Evolutionary conservation across 2,888 invertebrate genomes (phyloP).

Genomic region (Zaprionus obscuricornis): DNA sequence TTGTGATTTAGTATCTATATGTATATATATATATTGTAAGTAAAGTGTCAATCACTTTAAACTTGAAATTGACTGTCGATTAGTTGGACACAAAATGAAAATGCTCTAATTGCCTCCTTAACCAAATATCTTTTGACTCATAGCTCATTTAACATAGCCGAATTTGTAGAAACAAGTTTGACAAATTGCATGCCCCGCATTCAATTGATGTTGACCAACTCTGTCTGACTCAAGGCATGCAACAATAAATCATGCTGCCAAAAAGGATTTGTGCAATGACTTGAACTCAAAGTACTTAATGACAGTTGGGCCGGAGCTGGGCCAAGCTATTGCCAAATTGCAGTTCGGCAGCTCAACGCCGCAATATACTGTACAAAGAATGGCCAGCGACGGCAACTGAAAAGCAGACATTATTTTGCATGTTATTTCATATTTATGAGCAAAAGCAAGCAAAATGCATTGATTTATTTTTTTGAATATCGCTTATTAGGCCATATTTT

Average conservation of each 20-base stretch:
- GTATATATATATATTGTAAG: too few relatives aligned
- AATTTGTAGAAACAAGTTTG: conserved; percentile 31
- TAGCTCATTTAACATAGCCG: conserved; percentile 31
- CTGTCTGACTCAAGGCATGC: conserved; percentile 12
- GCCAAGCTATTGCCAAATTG: conserved; percentile 22
- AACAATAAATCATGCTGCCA: conserved; percentile 38
- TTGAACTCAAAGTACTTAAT: conserved; percentile 33
- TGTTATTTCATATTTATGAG: conserved; percentile 22
- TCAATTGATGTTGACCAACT: conserved; percentile 34
- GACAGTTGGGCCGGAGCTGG: conserved; percentile 23
- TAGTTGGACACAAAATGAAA: neutral
- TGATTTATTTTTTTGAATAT: conserved; percentile 31
- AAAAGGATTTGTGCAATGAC: conserved; percentile 24
- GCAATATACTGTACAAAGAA: neutral
- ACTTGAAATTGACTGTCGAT: neutral
- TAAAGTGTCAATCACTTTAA: too few relatives aligned
- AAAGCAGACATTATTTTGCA: conserved; percentile 17
- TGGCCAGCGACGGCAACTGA: neutral
- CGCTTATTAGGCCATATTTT: conserved; percentile 22
- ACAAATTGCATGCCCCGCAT: conserved; percentile 43
- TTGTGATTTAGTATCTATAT: too few relatives aligned
- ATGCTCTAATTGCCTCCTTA: conserved; percentile 30
- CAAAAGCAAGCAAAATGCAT: conserved; percentile 13
- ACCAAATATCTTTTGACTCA: neutral
- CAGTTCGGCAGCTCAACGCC: conserved; percentile 2